Conservation (phyloP, 2,113 vertebrate genomes). For the Clarias gariepinus region DNA sequence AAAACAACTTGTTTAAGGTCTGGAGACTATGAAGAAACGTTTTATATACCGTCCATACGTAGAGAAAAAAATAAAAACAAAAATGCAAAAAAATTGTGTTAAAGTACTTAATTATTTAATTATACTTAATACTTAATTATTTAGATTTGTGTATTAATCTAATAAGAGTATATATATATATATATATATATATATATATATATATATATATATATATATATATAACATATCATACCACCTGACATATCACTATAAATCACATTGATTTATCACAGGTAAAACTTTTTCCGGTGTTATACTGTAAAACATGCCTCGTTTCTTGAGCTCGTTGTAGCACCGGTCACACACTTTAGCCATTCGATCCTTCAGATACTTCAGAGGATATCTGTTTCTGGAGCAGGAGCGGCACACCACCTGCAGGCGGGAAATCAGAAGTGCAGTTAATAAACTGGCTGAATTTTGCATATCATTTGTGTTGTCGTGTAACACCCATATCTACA, state of each 20-base stretch:
- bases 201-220: neutral
- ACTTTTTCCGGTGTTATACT: no score
- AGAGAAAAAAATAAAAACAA: neutral
- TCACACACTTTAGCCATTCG: slow-evolving; percentile 94
- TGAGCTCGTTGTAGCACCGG: slow-evolving; percentile 87
- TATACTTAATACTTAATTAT: no score
- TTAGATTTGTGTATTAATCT: neutral
- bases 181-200: neutral
- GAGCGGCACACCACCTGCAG: slow-evolving; percentile 90
- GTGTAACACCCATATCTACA: neutral
- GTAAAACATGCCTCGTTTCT: slow-evolving; percentile 77
- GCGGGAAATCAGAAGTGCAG: slow-evolving; percentile 11
- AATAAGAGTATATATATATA: neutral
- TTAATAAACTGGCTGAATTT: neutral
- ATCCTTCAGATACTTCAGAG: slow-evolving; percentile 94
- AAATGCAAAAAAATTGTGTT: neutral
- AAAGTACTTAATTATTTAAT: no score
- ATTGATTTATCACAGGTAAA: neutral
- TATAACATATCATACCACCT: no score
- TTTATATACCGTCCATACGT: neutral
- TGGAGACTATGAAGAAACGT: no score
- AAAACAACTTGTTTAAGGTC: no score
- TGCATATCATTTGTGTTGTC: neutral
- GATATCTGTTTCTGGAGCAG: slow-evolving; percentile 92
- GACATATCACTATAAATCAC: neutral